Conservation (phyloP, 1,140 invertebrate species). For the Heliconius congener region DNA sequence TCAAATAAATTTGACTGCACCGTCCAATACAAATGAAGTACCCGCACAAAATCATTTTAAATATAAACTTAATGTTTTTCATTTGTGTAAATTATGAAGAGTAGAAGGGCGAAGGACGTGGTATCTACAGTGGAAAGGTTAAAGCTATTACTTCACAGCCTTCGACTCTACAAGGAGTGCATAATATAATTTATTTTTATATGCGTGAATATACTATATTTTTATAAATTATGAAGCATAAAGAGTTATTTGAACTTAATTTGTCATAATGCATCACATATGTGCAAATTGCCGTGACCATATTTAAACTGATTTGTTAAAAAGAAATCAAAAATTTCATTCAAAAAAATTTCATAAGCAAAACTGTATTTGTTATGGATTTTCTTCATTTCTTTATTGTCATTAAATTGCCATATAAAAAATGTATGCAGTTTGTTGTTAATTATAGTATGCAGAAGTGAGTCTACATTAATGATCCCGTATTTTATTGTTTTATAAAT, state of each 20-base stretch:
- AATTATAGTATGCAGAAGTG: neutral
- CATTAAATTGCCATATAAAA: neutral
- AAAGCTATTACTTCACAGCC: conserved; percentile 79
- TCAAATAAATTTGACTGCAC: neutral
- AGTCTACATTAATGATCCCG: neutral
- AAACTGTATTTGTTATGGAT: too few relatives aligned
- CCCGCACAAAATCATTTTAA: neutral
- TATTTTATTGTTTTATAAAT: neutral
- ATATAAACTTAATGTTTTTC: conserved; percentile 18
- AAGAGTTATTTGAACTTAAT: conserved; percentile 6
- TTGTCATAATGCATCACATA: neutral
- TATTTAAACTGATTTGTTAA: too few relatives aligned
- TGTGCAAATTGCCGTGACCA: too few relatives aligned
- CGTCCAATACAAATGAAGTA: neutral
- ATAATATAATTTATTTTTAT: conserved; percentile 35
- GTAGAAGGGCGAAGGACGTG: conserved; percentile 30
- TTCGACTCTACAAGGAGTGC: conserved; percentile 70
- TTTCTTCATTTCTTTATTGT: neutral
- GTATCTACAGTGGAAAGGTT: conserved; percentile 71
- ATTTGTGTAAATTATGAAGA: conserved; percentile 11
- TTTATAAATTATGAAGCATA: neutral
- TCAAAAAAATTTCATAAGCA: too few relatives aligned
- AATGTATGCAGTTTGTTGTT: neutral
- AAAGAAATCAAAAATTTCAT: too few relatives aligned
- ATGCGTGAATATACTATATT: conserved; percentile 6